Base-by-base conservation (phyloP, 2,113 vertebrate genomes). In the Barnardius zonarius region DNA sequence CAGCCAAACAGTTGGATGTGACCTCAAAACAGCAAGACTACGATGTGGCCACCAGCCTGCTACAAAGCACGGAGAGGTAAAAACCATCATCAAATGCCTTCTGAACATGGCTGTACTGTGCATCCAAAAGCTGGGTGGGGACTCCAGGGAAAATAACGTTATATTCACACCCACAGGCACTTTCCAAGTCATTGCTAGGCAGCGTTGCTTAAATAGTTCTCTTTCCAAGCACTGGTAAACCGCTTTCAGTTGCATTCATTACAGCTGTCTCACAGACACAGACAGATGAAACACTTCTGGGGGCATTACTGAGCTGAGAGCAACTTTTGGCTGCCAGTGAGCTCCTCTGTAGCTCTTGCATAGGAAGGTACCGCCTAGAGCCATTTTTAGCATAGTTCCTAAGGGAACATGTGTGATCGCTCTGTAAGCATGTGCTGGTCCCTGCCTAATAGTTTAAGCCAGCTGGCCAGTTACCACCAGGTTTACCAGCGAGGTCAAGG, bases 311-410 rank as follows among this genome's bases (percentile, higher is more conserved):
- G 66, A 61, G 48, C 43, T 64, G 52, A 39, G 49, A 91, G 85
- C 52, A 61, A 51, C 35, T 90, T 90, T 12, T 57, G 70, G 57
- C 87, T 69, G 44, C 68, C 70, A 43, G 17, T 8, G 39, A 76
- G 54, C 39, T 87, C 33, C 35, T 78, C 78, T 27, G 1, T 2
- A 75, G 52, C 52, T 57, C 70, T 88, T 49, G 2, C 5, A 0
- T 43, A 61, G 88, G 61, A 75, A 87, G 33, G 82, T 73, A 72
- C 70, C 1, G 18, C 63, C 44, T 14, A 31, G 30, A 74, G 59
- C 59, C 70, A 17, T 85, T 90, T 88, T 93, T 79, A 93, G 90
- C 74, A 67, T 52, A 31, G 23, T 68, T 94, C 70, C 84, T 57
- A 79, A 46, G 62, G 62, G 66, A 93, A 59, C 17, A 13, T 17